Conservation (phyloP, 2,113 vertebrate genomes). For the Calidris pygmaea region DNA sequence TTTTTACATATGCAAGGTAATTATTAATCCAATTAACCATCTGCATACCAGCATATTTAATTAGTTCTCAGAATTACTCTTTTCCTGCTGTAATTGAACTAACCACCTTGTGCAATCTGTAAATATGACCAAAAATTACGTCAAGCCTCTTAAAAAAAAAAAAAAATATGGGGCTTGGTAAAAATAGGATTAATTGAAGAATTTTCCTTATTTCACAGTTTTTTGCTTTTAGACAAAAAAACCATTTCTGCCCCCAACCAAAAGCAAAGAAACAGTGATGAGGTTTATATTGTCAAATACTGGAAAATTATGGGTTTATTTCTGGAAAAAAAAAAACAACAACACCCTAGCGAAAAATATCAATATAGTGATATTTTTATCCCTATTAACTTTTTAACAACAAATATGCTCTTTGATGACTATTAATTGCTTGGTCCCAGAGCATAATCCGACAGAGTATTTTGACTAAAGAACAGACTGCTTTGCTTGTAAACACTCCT, state of each 20-base stretch:
- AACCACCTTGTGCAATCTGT: neutral
- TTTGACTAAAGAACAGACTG: constrained; percentile 9
- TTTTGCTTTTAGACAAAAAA: neutral
- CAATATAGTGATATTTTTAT: constrained; percentile 17
- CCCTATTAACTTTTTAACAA: neutral
- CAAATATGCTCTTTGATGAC: constrained; percentile 7
- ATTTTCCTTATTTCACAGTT: neutral
- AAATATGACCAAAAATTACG: neutral
- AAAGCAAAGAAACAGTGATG: neutral
- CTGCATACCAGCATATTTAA: constrained; percentile 34
- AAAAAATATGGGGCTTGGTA: neutral
- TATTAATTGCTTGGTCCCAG: constrained; percentile 34
- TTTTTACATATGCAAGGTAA: constrained; percentile 41
- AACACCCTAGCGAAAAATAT: neutral
- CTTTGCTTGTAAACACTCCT: constrained; percentile 26
- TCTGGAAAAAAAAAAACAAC: neutral
- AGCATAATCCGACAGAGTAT: neutral
- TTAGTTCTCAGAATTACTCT: constrained; percentile 16
- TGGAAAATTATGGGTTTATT: neutral
- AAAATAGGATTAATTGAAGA: neutral
- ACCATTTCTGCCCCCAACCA: neutral
- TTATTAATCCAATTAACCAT: constrained; percentile 67
- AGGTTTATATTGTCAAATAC: neutral
- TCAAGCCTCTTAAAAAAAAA: neutral
- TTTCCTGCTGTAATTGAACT: constrained; percentile 14